Base-by-base conservation (phyloP, 37 sponge, comb jelly and placozoan species). In the Spongilla lacustris region DNA sequence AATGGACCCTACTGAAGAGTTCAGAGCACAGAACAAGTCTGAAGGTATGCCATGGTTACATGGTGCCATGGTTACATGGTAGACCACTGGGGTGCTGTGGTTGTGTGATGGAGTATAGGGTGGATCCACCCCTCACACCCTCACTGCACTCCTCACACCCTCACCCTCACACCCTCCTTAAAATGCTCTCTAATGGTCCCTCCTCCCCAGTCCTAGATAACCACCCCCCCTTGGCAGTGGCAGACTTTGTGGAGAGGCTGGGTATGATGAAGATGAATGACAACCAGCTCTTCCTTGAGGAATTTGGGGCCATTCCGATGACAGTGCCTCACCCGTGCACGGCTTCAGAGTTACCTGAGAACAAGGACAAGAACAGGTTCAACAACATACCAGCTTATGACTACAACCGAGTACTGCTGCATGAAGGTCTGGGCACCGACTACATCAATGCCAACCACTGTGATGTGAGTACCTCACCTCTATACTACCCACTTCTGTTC, bases 391-490 rank as follows among this genome's bases (percentile, higher is more conserved):
- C 92, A 4, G 87, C 95, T 24, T 95, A 91, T 78, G 96, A 96
- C 68, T 84, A 91, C 76, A 83, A 73, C 50, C 75, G 96, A 10
- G 92, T 96, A 25, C 90, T 88, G 75, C 85, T 96, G 38, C 76
- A 80, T 32, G 78, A 77, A 30, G 80, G 72, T 24, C 86, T 89
- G 13, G 85, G 90, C 2, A 84, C 94, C 1, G 95, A 96, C 90
- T 96, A 96, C 74, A 94, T 96, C 75, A 96, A 96, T 68, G 96
- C 94, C 69, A 89, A 38, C 80, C 91, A 89, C 77, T 80, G 87
- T 80, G 86, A 94, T 71, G 96, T 96, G 69, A 90, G 96, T 78
- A 41, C 41, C 41, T 9, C 41, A 6, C 41, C 41, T 69, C 41
- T 9, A 3, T 3, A 3, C 41, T 41, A 3, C 6, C 41, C 6